phyloP scores from a whole-genome alignment of 2,888 invertebrate species.

The Homarus gammarus region DNA sequence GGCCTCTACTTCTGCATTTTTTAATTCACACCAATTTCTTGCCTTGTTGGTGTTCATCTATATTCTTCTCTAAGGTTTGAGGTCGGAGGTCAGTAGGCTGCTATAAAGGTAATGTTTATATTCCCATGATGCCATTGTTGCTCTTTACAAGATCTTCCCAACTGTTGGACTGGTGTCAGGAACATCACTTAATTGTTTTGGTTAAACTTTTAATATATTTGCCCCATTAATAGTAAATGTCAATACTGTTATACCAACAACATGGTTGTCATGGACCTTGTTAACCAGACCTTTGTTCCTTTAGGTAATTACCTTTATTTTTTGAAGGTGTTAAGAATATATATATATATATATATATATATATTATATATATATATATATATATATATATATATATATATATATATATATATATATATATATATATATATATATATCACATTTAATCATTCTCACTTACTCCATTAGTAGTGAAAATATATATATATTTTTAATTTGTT shows the following conservation, averaged over 20 bases:
- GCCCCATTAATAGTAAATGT: not conserved
- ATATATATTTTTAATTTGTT: no score
- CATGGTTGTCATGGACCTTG: not conserved
- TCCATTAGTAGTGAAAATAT: no score
- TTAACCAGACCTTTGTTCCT: not conserved
- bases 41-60: slow-evolving; percentile 57
- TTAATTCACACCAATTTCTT: slow-evolving; percentile 61
- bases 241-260: not conserved
- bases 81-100: slow-evolving; percentile 57
- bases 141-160: slow-evolving; percentile 50
- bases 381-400: slow-evolving; percentile 12
- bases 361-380: slow-evolving; percentile 35
- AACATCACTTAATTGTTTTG: slow-evolving; percentile 4
- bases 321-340: not conserved
- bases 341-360: slow-evolving; percentile 33
- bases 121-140: not conserved
- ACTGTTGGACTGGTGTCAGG: not conserved
- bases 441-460: no score
- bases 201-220: not conserved
- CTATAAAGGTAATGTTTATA: slow-evolving; percentile 60
- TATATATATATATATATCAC: slow-evolving; percentile 34
- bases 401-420: slow-evolving; percentile 31
- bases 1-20: slow-evolving; percentile 62
- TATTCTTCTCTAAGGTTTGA: slow-evolving; percentile 50
- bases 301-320: not conserved